Evolutionary conservation across 35 echinoderm and acorn worm species (phyloP).

Genomic region (Heliocidaris tuberculata): DNA sequence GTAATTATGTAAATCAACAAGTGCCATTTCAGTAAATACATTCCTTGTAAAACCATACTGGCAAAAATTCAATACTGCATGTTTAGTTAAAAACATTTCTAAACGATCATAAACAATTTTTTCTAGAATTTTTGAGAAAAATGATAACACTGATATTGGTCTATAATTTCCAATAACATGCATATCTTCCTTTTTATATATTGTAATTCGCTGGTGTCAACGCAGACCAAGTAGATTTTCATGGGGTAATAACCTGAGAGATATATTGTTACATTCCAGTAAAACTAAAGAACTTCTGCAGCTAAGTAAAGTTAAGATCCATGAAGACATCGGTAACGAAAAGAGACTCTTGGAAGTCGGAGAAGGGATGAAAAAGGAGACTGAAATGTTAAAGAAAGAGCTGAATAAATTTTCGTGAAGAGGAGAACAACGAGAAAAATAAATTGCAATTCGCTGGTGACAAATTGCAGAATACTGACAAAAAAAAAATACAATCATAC

Average conservation of each 20-base stretch:
- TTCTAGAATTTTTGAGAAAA: no score
- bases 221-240: slow-evolving; percentile 13
- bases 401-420: background rate
- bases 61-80: no score
- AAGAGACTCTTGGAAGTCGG: background rate
- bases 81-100: no score
- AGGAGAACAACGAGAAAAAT: background rate
- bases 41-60: no score
- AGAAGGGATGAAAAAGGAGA: background rate
- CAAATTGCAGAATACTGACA: background rate
- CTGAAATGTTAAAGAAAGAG: slow-evolving; percentile 24
- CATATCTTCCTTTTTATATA: no score
- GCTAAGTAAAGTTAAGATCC: background rate
- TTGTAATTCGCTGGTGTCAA: no score
- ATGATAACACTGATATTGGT: no score
- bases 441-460: background rate
- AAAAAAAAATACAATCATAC: background rate
- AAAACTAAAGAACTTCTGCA: background rate
- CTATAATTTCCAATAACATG: no score
- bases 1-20: no score
- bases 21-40: no score
- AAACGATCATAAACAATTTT: no score
- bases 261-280: slow-evolving; percentile 25
- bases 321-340: background rate
- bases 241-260: background rate